Evolutionary conservation across 2,113 vertebrate genomes (phyloP).

Genomic region (Podarcis raffonei): DNA sequence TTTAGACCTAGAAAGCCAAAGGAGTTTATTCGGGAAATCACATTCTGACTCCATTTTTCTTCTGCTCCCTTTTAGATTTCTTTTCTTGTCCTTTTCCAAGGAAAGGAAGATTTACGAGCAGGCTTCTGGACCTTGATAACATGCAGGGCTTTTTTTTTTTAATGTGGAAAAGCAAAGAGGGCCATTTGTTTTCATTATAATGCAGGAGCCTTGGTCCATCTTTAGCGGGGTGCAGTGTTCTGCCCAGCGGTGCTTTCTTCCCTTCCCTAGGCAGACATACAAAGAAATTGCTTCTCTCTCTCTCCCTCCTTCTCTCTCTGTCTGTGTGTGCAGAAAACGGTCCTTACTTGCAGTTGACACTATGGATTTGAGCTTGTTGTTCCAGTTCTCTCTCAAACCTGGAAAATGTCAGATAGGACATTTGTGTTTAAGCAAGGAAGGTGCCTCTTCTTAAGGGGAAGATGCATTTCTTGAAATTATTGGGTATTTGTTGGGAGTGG

Average conservation of each 20-base stretch:
- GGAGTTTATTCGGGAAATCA: constrained; percentile 20
- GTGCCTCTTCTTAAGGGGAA: background rate
- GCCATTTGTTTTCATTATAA: constrained; percentile 6
- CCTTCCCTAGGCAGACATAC: background rate
- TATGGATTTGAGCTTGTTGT: background rate
- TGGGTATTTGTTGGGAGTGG: background rate
- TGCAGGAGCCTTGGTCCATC: background rate
- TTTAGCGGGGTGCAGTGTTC: background rate
- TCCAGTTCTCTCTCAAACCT: background rate
- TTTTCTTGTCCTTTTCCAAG: background rate
- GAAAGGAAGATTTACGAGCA: background rate
- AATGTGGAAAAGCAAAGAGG: background rate
- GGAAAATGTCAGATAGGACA: background rate
- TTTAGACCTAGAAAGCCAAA: constrained; percentile 11
- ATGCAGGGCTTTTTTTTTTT: background rate
- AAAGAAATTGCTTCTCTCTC: background rate
- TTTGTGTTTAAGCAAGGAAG: background rate
- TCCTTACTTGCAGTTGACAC: background rate
- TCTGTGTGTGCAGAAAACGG: background rate
- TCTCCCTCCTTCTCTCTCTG: too few relatives aligned
- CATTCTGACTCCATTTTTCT: background rate
- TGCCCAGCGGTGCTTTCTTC: background rate
- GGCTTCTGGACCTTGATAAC: background rate
- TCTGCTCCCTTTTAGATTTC: background rate
- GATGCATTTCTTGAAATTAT: background rate